Evolutionary conservation across 2,888 invertebrate genomes (phyloP), one percentile per base, ranked within the genome.

Genomic region (Pollenia angustigena): DNA sequence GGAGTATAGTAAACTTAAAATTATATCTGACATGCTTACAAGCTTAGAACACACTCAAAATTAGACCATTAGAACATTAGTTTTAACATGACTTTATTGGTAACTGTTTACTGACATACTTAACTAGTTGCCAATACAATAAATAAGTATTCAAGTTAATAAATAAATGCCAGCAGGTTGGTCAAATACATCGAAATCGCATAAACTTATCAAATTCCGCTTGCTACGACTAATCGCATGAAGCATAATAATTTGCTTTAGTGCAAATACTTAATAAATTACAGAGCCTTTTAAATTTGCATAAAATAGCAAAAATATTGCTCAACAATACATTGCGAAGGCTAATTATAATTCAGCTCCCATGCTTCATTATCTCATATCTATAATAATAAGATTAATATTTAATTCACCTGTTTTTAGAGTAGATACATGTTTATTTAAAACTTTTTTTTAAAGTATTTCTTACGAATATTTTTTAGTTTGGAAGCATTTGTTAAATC

Each of bases 321-420:
- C 48, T 23, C n/a, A 83, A 72, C 69, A 72, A 72, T 18, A 44
- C 32, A 80, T 40, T 46, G 52, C 56, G 56, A 42, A 58, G 48
- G 64, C 9, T 58, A 72, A 83, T 83, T 83, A 78, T 48, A 64
- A 83, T 78, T 83, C 78, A 72, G 83, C 71, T 78, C 50, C 48
- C 50, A 72, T 83, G 64, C 42, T 40, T 66, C n/a, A 18, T 78
- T 71, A 78, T 83, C 71, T 72, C 42, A 66, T 64, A 72, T 76
- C 66, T 52, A 50, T 32, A 71, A 69, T 56, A 52, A 78, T 50
- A 44, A 64, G 10, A 78, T 76, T 66, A 56, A 83, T 66, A 32
- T 32, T 32, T 32, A 78, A 56, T 12, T 71, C 71, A 72, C 72
- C 78, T 66, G 72, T 44, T 83, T 23, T 56, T 6, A 64, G 6